Evolutionary conservation across 2,888 invertebrate genomes (phyloP).

Genomic region (Listrodromus nycthemerus): DNA sequence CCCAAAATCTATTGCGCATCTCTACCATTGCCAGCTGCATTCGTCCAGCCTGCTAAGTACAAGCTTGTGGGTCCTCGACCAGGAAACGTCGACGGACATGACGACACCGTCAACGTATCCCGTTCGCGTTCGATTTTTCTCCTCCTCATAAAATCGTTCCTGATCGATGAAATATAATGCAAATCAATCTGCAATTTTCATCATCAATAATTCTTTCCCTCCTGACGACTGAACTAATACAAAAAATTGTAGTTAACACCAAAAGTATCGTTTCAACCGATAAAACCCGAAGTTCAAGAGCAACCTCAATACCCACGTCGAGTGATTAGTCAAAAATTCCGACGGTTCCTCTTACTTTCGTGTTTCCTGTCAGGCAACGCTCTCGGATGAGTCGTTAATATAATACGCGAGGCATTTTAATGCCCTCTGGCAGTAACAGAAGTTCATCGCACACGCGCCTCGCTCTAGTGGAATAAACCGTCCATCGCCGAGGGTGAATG

Average conservation of each 20-base stretch:
- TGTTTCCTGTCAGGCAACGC: conserved; percentile 35
- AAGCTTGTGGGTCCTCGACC: no score
- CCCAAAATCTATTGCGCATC: no score
- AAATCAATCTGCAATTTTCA: background rate
- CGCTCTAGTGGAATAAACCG: conserved; percentile 29
- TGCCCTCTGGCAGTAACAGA: conserved; percentile 49
- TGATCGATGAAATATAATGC: background rate
- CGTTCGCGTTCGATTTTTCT: no score
- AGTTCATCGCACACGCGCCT: conserved; percentile 40
- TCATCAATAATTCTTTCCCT: background rate
- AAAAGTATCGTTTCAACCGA: background rate
- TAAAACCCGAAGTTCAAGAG: background rate
- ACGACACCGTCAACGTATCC: no score
- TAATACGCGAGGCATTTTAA: conserved; percentile 74
- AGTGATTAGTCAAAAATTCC: background rate
- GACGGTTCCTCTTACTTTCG: background rate
- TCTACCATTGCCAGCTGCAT: no score
- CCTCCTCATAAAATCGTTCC: no score
- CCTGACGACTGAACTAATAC: background rate
- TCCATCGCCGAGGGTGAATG: conserved; percentile 44
- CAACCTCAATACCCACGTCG: background rate
- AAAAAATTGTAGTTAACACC: background rate
- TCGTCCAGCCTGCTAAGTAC: no score
- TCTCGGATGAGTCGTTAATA: conserved; percentile 75
- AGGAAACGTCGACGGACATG: no score